Base-by-base conservation (phyloP, 2,888 invertebrate genomes). In the Lasioglossum calceatum region DNA sequence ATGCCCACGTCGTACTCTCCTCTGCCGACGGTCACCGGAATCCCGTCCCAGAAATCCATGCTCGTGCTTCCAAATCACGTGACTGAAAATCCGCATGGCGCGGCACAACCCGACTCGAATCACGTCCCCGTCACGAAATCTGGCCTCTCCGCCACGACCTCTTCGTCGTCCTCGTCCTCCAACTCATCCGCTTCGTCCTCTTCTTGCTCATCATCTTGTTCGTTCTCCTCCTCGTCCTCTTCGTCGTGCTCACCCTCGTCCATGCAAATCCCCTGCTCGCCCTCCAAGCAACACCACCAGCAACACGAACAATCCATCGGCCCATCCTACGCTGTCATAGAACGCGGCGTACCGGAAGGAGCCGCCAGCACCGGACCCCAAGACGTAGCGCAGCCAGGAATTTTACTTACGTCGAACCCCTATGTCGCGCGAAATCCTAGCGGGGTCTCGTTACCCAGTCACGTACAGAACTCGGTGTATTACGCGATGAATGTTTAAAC, bases 401-500 rank as follows among this genome's bases (percentile, higher is more conserved):
- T 88, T 39, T 64, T 90, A 36, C 85, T 90, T 2, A 36, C 85
- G 47, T 73, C 90, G n/a, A 89, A 82, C 19, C 73, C 89, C 47
- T 89, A 87, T n/a, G 78, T 93, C 92, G 58, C 92, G 95, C 93
- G 95, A 96, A 77, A 96, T 96, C 81, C 92, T 86, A 93, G 92
- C 79, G 80, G 92, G 81, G 79, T 84, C 10, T 23, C 82, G 80
- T 92, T 91, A 91, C 93, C 88, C 23, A 92, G 84, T 50, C 83
- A 95, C 95, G 94, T 95, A 81, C 94, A 95, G 92, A 94, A 95
- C 92, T 92, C 95, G 88, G 92, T 98, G 58, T 98, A 97, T 94
- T 98, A 98, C 94, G 98, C 98, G 72, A 98, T 98, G 98, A 98
- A 98, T 94, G 98, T 98, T 96, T 98, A 97, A 98, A 71, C 77